Evolutionary conservation across 2,797 vertebrate species (phyloP), one percentile per base, ranked within the genome.

Genomic region (Hypotaenidia okinawae): DNA sequence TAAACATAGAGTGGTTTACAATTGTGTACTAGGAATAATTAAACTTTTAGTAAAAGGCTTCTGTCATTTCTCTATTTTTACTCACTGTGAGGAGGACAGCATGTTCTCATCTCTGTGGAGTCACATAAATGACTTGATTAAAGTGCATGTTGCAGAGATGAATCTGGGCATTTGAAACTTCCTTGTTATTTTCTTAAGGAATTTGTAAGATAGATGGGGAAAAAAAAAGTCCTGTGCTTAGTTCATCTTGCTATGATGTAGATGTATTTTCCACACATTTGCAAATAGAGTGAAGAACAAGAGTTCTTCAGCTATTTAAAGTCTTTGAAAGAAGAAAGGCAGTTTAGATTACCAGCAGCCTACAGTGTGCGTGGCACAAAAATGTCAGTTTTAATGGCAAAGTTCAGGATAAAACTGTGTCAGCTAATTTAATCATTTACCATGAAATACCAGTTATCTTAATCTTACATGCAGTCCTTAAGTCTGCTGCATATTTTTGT

Each of bases 391-490:
- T 96, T 86, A 54, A 95, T 94, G 94, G 96, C 97, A 96, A 97
- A 97, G 97, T 98, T 97, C 97, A 97, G 92, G 80, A 93, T 90
- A 94, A 96, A 94, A 96, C 95, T 86, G 94, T 95, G 96, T 94
- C 97, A 90, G 95, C 95, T 97, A 97, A 97, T 97, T 96, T 96
- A 97, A 97, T 98, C 96, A 98, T 96, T 97, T 96, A 94, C 95
- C 96, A 94, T 94, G 92, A 95, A 97, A 97, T 95, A 96, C 80
- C 95, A 95, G 94, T 96, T 96, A 96, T 96, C 97, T 97, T 96
- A 94, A 97, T 97, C 95, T 94, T 91, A 95, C 45, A 91, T 58
- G 80, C 94, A 96, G 92, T 92, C 92, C 92, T 96, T 93, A 94
- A 94, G 72, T 93, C 79, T 64, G 81, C 93, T 72, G 77, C 90